These are phyloP conservation scores for Mercenaria mercenaria DNA, from an alignment of 1,140 invertebrate genomes.

Conservation along the genomic window DNA sequence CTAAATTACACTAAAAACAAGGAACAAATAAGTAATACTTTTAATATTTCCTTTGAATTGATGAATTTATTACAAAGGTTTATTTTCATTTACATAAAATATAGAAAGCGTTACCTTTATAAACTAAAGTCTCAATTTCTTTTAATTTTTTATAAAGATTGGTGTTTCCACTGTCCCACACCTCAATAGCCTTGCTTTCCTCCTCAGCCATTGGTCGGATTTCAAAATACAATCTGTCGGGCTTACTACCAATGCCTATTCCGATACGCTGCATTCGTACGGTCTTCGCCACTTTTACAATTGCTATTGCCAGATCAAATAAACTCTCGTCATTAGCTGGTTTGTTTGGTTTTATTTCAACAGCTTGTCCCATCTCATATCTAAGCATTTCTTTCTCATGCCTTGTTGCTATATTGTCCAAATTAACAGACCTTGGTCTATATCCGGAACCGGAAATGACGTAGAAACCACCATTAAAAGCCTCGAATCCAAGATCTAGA, in stretches of 20 bases:
- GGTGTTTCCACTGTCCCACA: conserved; percentile 34
- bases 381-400: conserved; percentile 17
- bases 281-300: neutral
- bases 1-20: too few relatives aligned
- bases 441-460: conserved; percentile 50
- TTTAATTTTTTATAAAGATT: neutral
- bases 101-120: neutral
- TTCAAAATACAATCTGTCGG: conserved; percentile 31
- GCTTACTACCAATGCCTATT: conserved; percentile 42
- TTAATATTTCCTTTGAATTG: too few relatives aligned
- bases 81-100: too few relatives aligned
- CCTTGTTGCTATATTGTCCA: conserved; percentile 38
- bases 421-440: conserved; percentile 27
- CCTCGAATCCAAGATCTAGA: conserved; percentile 2
- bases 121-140: neutral
- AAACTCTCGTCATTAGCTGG: conserved; percentile 5
- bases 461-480: conserved; percentile 8
- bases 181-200: neutral
- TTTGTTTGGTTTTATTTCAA: conserved; percentile 46
- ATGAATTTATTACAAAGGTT: too few relatives aligned
- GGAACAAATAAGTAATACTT: too few relatives aligned
- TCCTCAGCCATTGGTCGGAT: conserved; percentile 18
- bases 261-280: neutral
- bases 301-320: conserved; percentile 9
- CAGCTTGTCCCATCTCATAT: conserved; percentile 45